Conservation (phyloP, 2,113 vertebrate genomes). For the Brachionichthys hirsutus region DNA sequence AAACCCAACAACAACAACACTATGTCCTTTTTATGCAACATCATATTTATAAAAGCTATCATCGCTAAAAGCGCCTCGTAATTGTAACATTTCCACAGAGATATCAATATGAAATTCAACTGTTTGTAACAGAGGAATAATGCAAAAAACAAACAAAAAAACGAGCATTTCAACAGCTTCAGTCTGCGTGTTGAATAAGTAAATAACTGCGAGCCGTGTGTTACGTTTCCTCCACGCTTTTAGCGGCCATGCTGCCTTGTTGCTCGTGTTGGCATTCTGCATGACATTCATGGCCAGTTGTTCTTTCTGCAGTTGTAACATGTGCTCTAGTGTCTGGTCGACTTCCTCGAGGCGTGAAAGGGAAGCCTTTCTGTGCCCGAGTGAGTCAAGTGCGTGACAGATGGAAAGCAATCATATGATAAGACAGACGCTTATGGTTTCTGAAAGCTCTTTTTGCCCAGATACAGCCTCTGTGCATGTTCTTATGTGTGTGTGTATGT, state of each 20-base stretch:
- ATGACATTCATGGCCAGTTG: slow-evolving; percentile 34
- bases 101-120: too few species aligned
- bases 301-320: slow-evolving; percentile 37
- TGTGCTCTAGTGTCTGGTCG: slow-evolving; percentile 42
- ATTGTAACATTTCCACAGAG: too few species aligned
- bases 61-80: too few species aligned
- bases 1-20: background rate
- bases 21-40: background rate
- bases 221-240: slow-evolving; percentile 9
- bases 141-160: too few species aligned
- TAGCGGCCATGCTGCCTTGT: slow-evolving; percentile 32
- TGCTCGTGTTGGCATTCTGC: slow-evolving; percentile 31
- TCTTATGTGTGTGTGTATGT: slow-evolving; percentile 28
- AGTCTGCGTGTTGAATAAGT: background rate
- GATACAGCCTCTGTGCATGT: slow-evolving; percentile 64
- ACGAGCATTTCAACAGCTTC: slow-evolving; percentile 19
- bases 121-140: too few species aligned
- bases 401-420: slow-evolving; percentile 62
- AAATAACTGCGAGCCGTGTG: slow-evolving; percentile 28
- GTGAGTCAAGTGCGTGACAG: slow-evolving; percentile 59
- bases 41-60: background rate
- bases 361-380: slow-evolving; percentile 50
- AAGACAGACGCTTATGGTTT: slow-evolving; percentile 62
- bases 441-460: slow-evolving; percentile 73
- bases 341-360: slow-evolving; percentile 63